These are phyloP conservation scores for Crossocerus cetratus DNA, from an alignment of 2,888 invertebrate genomes.

Conservation along the genomic window DNA sequence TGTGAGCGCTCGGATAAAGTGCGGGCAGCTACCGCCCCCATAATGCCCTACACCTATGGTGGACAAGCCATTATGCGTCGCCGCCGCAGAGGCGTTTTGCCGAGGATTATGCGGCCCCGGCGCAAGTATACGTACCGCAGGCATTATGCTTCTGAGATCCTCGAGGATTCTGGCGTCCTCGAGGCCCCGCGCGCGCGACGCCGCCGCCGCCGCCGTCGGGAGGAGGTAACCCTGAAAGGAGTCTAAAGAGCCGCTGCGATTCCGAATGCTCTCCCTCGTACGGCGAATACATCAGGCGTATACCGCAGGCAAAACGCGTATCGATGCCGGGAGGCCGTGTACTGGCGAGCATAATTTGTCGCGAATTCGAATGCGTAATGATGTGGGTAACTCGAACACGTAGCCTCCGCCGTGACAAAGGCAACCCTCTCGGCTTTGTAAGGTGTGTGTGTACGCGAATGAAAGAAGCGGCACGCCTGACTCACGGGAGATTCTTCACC, in stretches of 20 bases:
- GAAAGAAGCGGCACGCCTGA: neutral
- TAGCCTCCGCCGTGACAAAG: conserved; percentile 14
- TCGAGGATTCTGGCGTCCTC: conserved; percentile 36
- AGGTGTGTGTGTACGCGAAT: too few relatives aligned
- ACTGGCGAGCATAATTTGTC: conserved; percentile 46
- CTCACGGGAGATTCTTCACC: conserved; percentile 31
- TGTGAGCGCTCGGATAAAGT: conserved; percentile 35
- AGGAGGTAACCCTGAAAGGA: conserved; percentile 44
- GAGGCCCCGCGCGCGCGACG: too few relatives aligned
- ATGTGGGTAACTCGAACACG: conserved; percentile 41
- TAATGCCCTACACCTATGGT: conserved; percentile 46
- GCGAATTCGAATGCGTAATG: conserved; percentile 54
- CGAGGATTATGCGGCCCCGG: conserved; percentile 60
- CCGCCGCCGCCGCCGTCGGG: too few relatives aligned
- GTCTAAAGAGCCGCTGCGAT: conserved; percentile 18
- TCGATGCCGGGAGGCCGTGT: conserved; percentile 4
- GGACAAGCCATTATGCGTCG: conserved; percentile 54
- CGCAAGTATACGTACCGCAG: conserved; percentile 53
- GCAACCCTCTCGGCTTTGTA: neutral
- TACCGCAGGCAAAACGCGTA: neutral
- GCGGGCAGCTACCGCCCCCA: conserved; percentile 38
- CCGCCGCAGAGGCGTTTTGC: conserved; percentile 48
- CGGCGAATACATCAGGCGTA: neutral
- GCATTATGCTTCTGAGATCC: conserved; percentile 54
- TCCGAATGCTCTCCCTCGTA: conserved; percentile 14